phyloP scores from a whole-genome alignment of 2,888 invertebrate genomes.

The Aphidius colemani region DNA sequence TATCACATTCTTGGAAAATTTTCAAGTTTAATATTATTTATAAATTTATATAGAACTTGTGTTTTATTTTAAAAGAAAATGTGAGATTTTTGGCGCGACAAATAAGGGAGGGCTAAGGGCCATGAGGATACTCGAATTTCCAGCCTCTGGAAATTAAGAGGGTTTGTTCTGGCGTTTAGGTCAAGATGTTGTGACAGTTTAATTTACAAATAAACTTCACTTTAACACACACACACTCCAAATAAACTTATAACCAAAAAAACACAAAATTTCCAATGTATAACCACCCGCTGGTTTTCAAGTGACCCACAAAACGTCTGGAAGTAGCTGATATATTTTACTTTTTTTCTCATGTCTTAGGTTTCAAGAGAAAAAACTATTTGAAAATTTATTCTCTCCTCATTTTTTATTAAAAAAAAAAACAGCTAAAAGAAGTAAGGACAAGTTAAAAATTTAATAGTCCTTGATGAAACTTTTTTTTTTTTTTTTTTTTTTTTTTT shows the following conservation, averaged over 20 bases:
- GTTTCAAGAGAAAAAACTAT: too few relatives aligned
- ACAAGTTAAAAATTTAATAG: neutral
- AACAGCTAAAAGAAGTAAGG: neutral
- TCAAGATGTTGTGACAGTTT: conserved; percentile 56
- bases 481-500: too few relatives aligned
- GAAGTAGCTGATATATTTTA: neutral
- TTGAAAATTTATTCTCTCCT: too few relatives aligned
- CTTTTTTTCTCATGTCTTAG: too few relatives aligned
- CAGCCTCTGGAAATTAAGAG: conserved; percentile 20
- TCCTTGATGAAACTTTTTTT: too few relatives aligned
- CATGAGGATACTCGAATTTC: conserved; percentile 20
- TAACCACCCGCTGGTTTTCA: conserved; percentile 17
- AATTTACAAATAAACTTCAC: conserved; percentile 46
- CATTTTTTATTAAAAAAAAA: neutral
- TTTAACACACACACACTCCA: conserved; percentile 4
- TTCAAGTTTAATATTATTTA: too few relatives aligned
- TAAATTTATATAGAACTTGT: too few relatives aligned
- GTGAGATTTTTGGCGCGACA: too few relatives aligned
- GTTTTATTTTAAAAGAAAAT: too few relatives aligned
- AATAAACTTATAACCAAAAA: conserved; percentile 1
- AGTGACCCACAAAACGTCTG: conserved; percentile 1
- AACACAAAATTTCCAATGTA: neutral
- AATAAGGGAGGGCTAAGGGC: too few relatives aligned
- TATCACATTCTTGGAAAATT: neutral
- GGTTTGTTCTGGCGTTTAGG: conserved; percentile 33